Evolutionary conservation across 1,140 invertebrate species (phyloP), one percentile per base, ranked within the genome.

Genomic region (Idris sp.): DNA sequence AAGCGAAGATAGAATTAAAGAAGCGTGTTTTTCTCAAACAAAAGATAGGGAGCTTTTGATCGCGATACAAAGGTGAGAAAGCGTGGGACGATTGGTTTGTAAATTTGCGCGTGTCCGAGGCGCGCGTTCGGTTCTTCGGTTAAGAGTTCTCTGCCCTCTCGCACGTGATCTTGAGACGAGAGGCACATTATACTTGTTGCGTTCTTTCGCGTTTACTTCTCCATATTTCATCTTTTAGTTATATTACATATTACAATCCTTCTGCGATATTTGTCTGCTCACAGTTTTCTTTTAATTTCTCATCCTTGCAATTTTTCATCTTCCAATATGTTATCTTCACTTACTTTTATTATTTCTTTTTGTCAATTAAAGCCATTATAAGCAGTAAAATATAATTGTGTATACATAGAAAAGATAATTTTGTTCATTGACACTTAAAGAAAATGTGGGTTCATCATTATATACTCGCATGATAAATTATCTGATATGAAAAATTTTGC

Each of bases 51-150:
- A 58, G 51, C 65, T 69, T 75, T 75, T 69, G 65, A 75, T 75
- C 56, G 72, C 36, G 64, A 75, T 74, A 69, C 59, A 69, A 75
- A 75, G 58, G 65, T 69, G 58, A 69, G 73, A 75, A 75, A 75
- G 73, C 59, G 73, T 75, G 73, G 65, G 73, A 75, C 65, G 58
- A 69, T 59, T 56, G 53, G 73, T 75, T 75, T 75, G 53, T 69
- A 75, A 69, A 75, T 75, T 75, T 65, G 58, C 59, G 64, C 59
- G 59, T 71, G 65, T 71, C 59, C 73, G 35, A 51, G 58, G 56
- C 22, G 44, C 49, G 49, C 58, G 58, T 75, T 68, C 35, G 46
- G 48, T 30, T 64, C 44, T 44, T 40, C 46, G 36, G 15, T 61
- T 13, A 26, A 62, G 62, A 67, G 62, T 74, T 74, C 71, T 28